Evolutionary conservation across 2,888 invertebrate genomes (phyloP), one percentile per base, ranked within the genome.

Genomic region (Eulithis testata): DNA sequence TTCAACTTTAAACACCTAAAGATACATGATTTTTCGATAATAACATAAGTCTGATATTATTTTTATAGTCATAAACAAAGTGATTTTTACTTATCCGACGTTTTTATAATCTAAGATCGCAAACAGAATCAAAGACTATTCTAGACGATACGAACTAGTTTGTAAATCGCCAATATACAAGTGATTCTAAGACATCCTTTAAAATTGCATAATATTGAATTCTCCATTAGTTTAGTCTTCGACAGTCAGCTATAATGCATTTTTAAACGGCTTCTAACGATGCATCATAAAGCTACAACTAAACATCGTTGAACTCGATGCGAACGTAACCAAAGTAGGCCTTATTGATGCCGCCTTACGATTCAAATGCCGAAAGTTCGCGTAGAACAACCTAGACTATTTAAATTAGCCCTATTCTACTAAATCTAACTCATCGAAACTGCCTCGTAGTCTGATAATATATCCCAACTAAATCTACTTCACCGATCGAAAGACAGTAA

Each of bases 21-120:
- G 44, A 70, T 70, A 68, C 70, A 73, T 73, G 73, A 73, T 73
- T 73, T 65, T 53, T 68, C 67, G 67, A 67, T 70, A 66, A 67
- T 70, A 73, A 68, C 68, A 59, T 56, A 69, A 65, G 69, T 65
- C 59, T 63, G 63, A 72, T 69, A 62, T 52, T 64, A 60, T 68
- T 69, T 71, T 70, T 66, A 74, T 68, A 73, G 60, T 71, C 69
- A 67, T 61, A 70, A 71, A 61, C 60, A 64, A 69, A 66, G 53
- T 62, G 64, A 69, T 66, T 69, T 67, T 66, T 63, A 57, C 70
- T 70, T 71, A 71, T 58, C 55, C 64, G 57, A 63, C 65, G 68
- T 61, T 68, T 56, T 64, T 47, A 66, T 65, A 64, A 68, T 65
- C 66, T 66, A 66, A 61, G 56, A 59, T 68, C 62, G 56, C 57